phyloP scores from a whole-genome alignment of 2,113 vertebrate species.

The Gymnobelideus leadbeateri region DNA sequence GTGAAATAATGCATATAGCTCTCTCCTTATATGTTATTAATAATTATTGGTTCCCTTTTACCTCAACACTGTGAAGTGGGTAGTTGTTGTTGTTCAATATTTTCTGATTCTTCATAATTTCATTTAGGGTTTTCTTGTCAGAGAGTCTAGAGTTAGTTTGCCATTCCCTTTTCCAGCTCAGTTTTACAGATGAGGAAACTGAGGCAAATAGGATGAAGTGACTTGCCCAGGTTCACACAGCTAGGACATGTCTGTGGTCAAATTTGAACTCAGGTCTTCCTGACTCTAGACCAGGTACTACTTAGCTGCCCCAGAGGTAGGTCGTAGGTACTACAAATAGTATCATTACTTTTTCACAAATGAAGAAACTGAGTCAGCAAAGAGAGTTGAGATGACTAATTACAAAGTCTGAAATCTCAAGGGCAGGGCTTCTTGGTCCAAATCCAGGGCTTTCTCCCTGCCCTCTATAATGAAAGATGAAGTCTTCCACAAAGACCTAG shows the following conservation, averaged over 20 bases:
- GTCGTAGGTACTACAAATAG: neutral
- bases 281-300: neutral
- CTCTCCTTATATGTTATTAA: neutral
- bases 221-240: neutral
- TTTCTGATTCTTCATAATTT: neutral
- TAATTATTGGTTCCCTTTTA: neutral
- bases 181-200: neutral
- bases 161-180: neutral
- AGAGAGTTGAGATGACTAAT: neutral
- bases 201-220: neutral
- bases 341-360: neutral
- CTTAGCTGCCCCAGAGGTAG: neutral
- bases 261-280: neutral
- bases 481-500: neutral
- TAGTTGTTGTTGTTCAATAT: neutral
- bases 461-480: neutral
- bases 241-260: neutral
- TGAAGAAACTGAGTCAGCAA: neutral
- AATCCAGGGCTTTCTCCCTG: neutral
- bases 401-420: neutral
- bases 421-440: neutral
- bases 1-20: neutral
- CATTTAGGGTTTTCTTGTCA: neutral
- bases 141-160: neutral
- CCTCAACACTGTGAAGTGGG: neutral